Evolutionary conservation across 2,113 vertebrate species (phyloP).

Genomic region (Cranoglanis bouderius): DNA sequence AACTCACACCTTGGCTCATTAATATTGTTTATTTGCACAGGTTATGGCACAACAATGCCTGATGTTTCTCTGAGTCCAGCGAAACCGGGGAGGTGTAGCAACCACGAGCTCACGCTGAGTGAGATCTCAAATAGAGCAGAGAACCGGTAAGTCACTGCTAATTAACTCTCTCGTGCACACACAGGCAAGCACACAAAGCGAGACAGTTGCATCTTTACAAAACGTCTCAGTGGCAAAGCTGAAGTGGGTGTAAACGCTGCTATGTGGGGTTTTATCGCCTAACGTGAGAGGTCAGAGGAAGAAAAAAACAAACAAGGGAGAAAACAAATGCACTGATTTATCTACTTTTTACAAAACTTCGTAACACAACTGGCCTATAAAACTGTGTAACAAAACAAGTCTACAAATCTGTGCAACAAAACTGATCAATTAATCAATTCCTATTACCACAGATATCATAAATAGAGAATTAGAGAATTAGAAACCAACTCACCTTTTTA

Average conservation of each 20-base stretch:
- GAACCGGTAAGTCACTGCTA: neutral
- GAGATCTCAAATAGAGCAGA: neutral
- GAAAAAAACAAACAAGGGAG: neutral
- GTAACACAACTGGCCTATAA: no score
- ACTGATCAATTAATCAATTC: no score
- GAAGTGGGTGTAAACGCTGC: neutral
- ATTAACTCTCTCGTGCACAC: slow-evolving; percentile 5
- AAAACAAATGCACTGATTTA: neutral
- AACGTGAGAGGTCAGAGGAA: neutral
- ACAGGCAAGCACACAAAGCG: neutral
- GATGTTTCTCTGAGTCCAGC: neutral
- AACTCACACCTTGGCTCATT: slow-evolving; percentile 9
- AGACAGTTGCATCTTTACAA: neutral
- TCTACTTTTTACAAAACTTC: neutral
- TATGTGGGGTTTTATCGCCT: neutral
- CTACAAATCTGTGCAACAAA: neutral
- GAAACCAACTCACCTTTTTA: no score
- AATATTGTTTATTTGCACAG: neutral
- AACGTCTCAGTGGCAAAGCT: neutral
- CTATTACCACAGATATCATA: no score
- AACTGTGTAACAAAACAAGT: neutral
- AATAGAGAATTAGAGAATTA: no score
- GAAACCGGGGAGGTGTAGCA: neutral
- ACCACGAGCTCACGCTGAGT: neutral
- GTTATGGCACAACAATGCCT: neutral